Evolutionary conservation across 2,797 vertebrate genomes (phyloP).

Genomic region (Aeoliscus strigatus): DNA sequence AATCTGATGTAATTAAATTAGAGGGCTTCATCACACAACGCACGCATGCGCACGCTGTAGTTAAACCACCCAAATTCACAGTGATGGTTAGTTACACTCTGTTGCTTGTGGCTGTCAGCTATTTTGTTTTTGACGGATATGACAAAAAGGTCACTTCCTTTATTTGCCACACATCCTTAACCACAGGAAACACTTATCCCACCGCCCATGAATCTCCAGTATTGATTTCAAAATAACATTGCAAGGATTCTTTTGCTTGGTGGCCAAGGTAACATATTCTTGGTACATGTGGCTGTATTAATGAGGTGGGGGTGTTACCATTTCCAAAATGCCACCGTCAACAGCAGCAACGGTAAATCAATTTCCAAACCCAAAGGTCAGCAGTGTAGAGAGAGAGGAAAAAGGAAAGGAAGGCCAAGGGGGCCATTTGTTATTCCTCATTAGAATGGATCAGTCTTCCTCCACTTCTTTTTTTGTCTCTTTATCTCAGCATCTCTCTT

Average conservation of each 20-base stretch:
- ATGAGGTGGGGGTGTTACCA: slow-evolving; percentile 76
- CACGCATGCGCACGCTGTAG: no score
- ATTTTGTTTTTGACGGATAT: slow-evolving; percentile 22
- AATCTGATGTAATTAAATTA: slow-evolving; percentile 36
- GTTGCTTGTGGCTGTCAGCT: slow-evolving; percentile 5
- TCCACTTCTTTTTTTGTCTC: slow-evolving; percentile 19
- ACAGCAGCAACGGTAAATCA: slow-evolving; percentile 79
- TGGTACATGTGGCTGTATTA: slow-evolving; percentile 71
- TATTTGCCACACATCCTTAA: slow-evolving; percentile 33
- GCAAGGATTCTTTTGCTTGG: slow-evolving; percentile 41
- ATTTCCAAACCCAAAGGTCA: slow-evolving; percentile 80
- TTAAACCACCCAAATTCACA: no score
- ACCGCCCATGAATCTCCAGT: slow-evolving; percentile 30
- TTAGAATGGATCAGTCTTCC: slow-evolving; percentile 69
- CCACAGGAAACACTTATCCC: slow-evolving; percentile 33
- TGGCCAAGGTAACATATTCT: slow-evolving; percentile 59
- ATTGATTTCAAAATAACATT: slow-evolving; percentile 64
- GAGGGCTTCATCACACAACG: slow-evolving; percentile 9
- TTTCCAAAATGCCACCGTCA: slow-evolving; percentile 81
- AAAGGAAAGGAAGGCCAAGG: slow-evolving; percentile 54
- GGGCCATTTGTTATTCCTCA: slow-evolving; percentile 75
- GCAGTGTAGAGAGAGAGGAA: slow-evolving; percentile 60
- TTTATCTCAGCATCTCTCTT: slow-evolving; percentile 47
- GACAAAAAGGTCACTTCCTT: slow-evolving; percentile 36
- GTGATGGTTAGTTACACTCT: no score